Evolutionary conservation across 2,113 vertebrate genomes (phyloP).

Genomic region (Rhinoptilus africanus): DNA sequence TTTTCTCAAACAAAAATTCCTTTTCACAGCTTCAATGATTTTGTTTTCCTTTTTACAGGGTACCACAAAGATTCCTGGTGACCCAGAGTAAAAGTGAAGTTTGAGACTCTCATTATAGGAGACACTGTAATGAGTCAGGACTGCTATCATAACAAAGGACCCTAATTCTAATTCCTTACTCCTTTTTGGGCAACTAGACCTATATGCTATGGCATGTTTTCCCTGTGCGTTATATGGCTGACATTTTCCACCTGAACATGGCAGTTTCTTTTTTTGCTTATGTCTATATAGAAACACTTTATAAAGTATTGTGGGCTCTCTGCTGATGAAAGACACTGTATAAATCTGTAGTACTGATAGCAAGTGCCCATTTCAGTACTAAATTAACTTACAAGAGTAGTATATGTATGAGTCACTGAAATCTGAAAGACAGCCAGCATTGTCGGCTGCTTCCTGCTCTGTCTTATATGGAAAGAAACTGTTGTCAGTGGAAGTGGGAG

Average conservation of each 20-base stretch:
- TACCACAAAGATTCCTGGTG: not conserved
- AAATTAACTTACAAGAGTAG: not conserved
- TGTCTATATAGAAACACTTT: not conserved
- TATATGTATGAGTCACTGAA: not conserved
- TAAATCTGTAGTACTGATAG: not conserved
- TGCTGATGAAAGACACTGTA: not conserved
- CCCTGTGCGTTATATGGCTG: not conserved
- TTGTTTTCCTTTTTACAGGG: not conserved
- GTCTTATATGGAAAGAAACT: not conserved
- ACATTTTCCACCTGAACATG: not conserved
- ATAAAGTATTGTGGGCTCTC: not conserved
- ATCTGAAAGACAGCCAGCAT: not conserved
- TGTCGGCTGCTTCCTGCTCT: not conserved
- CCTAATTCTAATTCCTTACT: not conserved
- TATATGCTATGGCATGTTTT: not conserved
- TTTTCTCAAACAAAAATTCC: not conserved
- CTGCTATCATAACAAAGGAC: not conserved
- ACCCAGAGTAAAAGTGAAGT: not conserved
- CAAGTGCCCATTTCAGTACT: not conserved
- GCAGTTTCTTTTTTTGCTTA: not conserved
- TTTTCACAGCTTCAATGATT: not conserved
- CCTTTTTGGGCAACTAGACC: not conserved
- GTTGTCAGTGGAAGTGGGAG: not conserved
- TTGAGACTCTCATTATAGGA: not conserved
- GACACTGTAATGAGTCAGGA: not conserved